Conservation (phyloP, 2,797 vertebrate genomes). For the Helostoma temminkii region DNA sequence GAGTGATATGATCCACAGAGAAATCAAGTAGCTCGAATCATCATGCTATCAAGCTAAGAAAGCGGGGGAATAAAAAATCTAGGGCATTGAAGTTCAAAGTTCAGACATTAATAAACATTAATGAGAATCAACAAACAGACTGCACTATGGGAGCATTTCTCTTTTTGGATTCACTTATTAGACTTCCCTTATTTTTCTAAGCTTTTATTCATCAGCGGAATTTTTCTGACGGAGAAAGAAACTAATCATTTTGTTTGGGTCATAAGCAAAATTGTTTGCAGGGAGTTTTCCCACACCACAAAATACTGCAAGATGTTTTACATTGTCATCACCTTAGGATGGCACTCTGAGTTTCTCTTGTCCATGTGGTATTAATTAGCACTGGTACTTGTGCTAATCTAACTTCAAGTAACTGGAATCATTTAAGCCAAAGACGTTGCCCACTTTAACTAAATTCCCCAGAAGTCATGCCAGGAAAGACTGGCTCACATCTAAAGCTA, state of each 20-base stretch:
- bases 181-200: conserved; percentile 32
- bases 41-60: conserved; percentile 14
- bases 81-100: conserved; percentile 29
- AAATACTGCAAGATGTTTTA: conserved; percentile 83
- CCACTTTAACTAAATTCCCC: conserved; percentile 53
- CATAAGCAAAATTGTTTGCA: conserved; percentile 69
- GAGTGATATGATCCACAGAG: conserved; percentile 27
- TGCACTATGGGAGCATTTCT: conserved; percentile 4
- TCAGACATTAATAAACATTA: conserved; percentile 51
- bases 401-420: conserved; percentile 56
- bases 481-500: conserved; percentile 51
- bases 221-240: conserved; percentile 46
- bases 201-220: conserved; percentile 65
- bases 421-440: conserved; percentile 52
- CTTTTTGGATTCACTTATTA: conserved; percentile 50
- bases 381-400: conserved; percentile 74
- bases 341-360: conserved; percentile 53
- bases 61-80: conserved; percentile 19
- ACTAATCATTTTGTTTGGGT: conserved; percentile 50
- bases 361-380: conserved; percentile 80
- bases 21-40: conserved; percentile 29
- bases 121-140: conserved; percentile 49
- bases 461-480: conserved; percentile 70
- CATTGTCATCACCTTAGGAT: conserved; percentile 78
- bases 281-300: conserved; percentile 77